phyloP scores from a whole-genome alignment of 2,888 invertebrate genomes.

The Digitonthophagus gazella region DNA sequence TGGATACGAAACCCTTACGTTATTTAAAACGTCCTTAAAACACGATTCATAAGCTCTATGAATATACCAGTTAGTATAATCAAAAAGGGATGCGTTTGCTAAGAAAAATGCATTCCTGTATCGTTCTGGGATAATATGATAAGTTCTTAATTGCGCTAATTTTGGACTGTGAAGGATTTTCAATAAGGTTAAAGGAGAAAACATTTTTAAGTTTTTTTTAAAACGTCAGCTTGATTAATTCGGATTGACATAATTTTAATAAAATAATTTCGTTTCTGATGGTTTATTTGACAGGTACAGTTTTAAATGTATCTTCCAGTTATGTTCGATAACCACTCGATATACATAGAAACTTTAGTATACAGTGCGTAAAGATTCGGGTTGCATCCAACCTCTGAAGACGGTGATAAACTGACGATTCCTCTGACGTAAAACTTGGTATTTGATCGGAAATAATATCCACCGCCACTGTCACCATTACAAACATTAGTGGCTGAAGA shows the following conservation, averaged over 20 bases:
- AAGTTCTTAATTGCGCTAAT: background rate
- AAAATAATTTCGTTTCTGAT: no score
- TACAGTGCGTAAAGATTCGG: constrained; percentile 44
- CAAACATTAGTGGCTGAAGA: constrained; percentile 50
- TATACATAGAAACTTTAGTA: constrained; percentile 43
- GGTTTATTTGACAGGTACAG: no score
- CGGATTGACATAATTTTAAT: no score
- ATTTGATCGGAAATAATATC: constrained; percentile 40
- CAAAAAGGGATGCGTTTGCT: constrained; percentile 46
- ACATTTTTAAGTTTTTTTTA: background rate
- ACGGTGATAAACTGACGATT: constrained; percentile 48
- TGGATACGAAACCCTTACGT: constrained; percentile 30
- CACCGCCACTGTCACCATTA: constrained; percentile 54
- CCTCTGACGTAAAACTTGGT: constrained; percentile 49
- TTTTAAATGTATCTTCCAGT: constrained; percentile 8
- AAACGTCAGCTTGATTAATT: background rate
- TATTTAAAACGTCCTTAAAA: constrained; percentile 40
- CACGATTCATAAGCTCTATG: constrained; percentile 43
- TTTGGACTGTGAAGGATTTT: background rate
- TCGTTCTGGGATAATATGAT: constrained; percentile 45
- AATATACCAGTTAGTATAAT: constrained; percentile 46
- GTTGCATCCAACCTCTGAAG: constrained; percentile 37
- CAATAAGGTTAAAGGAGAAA: background rate
- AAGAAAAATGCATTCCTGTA: constrained; percentile 45
- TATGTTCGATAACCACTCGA: constrained; percentile 23